These are phyloP conservation scores for Drosophila melanica DNA, from an alignment of 1,140 invertebrate species.

Conservation along the genomic window DNA sequence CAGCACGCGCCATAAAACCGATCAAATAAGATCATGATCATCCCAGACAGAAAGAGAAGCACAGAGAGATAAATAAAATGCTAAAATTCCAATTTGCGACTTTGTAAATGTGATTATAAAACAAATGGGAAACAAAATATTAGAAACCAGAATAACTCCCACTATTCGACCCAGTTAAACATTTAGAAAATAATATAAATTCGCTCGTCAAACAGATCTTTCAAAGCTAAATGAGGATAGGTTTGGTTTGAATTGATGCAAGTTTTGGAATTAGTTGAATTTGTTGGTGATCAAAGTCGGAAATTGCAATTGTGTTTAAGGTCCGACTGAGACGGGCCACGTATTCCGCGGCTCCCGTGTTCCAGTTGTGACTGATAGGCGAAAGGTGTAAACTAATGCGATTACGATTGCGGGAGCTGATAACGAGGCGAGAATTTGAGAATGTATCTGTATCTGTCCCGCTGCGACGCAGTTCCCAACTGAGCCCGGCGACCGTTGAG, in stretches of 20 bases:
- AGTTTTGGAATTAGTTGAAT: too few relatives aligned
- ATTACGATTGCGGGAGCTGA: conserved; percentile 39
- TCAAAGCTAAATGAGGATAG: conserved; percentile 13
- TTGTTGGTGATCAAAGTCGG: background rate
- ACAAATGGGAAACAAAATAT: conserved; percentile 23
- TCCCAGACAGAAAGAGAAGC: conserved; percentile 1
- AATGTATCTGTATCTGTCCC: background rate
- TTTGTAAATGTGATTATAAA: conserved; percentile 1
- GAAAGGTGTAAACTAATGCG: conserved; percentile 46
- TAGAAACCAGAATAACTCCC: too few relatives aligned
- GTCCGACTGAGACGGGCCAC: background rate
- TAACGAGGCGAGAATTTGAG: background rate
- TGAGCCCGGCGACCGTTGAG: background rate
- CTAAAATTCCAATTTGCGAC: background rate
- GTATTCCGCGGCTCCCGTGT: conserved; percentile 8
- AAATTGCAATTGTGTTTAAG: conserved; percentile 6
- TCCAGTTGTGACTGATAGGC: conserved; percentile 46
- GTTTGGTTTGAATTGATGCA: too few relatives aligned
- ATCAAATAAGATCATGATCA: conserved; percentile 38
- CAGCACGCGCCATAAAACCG: conserved; percentile 59
- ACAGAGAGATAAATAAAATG: background rate
- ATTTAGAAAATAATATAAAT: too few relatives aligned
- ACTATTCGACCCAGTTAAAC: too few relatives aligned
- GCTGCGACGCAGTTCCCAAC: conserved; percentile 16
- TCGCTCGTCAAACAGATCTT: conserved; percentile 25